Conservation (phyloP, 1,140 invertebrate genomes). For the Steinernema khuongi region DNA sequence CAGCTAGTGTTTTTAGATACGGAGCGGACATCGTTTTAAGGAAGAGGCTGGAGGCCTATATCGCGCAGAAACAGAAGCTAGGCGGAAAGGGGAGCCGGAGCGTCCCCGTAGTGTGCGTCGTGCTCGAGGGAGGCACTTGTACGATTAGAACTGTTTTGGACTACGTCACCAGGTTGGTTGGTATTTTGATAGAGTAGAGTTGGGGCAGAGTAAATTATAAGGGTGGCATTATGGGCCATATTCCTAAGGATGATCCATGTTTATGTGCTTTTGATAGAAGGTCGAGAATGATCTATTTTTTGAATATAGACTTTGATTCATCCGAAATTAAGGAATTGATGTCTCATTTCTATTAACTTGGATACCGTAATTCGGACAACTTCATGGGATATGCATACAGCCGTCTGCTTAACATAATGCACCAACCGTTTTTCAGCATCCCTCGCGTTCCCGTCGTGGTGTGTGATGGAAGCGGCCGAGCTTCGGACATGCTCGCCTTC, state of each 20-base stretch:
- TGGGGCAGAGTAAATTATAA: no score
- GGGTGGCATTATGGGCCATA: no score
- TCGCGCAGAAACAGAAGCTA: slow-evolving; percentile 57
- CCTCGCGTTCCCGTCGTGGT: slow-evolving; percentile 96
- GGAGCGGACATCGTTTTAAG: slow-evolving; percentile 63
- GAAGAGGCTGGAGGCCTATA: slow-evolving; percentile 62
- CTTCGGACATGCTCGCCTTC: slow-evolving; percentile 90
- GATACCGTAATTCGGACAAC: no score
- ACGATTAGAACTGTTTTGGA: slow-evolving; percentile 90
- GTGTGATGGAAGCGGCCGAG: slow-evolving; percentile 89
- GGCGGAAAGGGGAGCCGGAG: slow-evolving; percentile 56
- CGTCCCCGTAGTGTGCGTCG: slow-evolving; percentile 88
- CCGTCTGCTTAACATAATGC: background rate
- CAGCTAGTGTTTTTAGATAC: slow-evolving; percentile 58
- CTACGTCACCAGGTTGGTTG: slow-evolving; percentile 79
- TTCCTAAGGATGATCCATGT: no score
- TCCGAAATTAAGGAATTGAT: no score
- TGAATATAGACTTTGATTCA: no score
- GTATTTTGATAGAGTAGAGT: no score
- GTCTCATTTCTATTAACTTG: no score
- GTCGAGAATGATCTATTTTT: no score
- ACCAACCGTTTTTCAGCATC: slow-evolving; percentile 29
- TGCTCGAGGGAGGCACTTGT: slow-evolving; percentile 92
- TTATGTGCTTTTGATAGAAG: no score
- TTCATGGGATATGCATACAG: no score